Percentiles rank a stretch among this genome's conserved stretches.
These are phyloP conservation scores for Ceramica pisi DNA, from an alignment of 2,888 invertebrate species.

Conservation along the genomic window DNA sequence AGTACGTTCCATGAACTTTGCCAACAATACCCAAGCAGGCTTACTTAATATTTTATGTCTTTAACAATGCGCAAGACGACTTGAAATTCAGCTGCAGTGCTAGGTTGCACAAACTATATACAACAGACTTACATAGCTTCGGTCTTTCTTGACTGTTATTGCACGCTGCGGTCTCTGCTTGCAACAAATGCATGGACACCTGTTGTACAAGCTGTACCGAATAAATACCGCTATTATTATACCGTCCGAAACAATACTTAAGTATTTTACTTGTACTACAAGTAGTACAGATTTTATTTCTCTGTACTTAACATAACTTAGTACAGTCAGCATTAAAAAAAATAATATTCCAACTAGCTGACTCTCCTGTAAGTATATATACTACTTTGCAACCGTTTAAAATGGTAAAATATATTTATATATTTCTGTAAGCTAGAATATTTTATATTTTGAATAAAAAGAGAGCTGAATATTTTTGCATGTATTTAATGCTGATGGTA, in stretches of 20 bases:
- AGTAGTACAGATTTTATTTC: conserved; percentile 41
- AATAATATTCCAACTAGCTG: conserved; percentile 42
- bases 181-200: conserved; percentile 13
- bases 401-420: conserved; percentile 47
- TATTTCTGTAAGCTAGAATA: conserved; percentile 55
- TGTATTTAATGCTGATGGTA: conserved; percentile 56
- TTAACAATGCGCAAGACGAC: background rate
- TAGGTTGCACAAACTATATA: background rate
- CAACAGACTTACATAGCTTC: background rate
- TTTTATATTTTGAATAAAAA: conserved; percentile 54
- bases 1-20: background rate
- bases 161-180: conserved; percentile 3
- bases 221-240: conserved; percentile 46
- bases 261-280: conserved; percentile 40
- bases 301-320: conserved; percentile 30
- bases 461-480: conserved; percentile 61
- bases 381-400: conserved; percentile 48
- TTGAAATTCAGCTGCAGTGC: background rate
- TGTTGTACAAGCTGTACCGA: conserved; percentile 30
- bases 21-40: background rate
- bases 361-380: conserved; percentile 41
- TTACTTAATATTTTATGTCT: background rate
- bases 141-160: background rate
- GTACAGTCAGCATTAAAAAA: conserved; percentile 56
- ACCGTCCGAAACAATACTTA: conserved; percentile 64